phyloP scores from a whole-genome alignment of 2,888 invertebrate species.

The Leucophora obtusa region DNA sequence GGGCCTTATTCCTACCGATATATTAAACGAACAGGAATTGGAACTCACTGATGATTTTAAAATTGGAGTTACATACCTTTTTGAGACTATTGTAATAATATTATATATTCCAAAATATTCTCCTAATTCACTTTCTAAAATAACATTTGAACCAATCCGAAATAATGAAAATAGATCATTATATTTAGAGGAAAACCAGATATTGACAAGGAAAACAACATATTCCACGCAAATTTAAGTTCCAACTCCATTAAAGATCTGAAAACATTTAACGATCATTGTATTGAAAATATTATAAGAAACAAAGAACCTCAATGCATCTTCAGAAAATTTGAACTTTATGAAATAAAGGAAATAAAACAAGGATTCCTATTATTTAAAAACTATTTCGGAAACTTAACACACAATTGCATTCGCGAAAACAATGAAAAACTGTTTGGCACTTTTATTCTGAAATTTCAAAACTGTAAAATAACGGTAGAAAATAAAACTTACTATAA shows the following conservation, averaged over 20 bases:
- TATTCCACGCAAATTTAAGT: too few species aligned
- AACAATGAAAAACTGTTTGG: slow-evolving; percentile 14
- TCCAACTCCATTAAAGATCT: background rate
- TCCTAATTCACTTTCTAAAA: too few species aligned
- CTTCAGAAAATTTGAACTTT: slow-evolving; percentile 11
- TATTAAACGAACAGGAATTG: too few species aligned
- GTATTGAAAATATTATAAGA: background rate
- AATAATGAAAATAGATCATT: slow-evolving; percentile 6
- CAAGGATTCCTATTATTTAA: slow-evolving; percentile 4
- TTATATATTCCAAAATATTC: slow-evolving; percentile 20
- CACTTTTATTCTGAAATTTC: too few species aligned
- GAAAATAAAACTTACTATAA: slow-evolving; percentile 11
- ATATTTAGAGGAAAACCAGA: slow-evolving; percentile 7
- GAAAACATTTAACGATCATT: background rate
- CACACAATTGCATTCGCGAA: too few species aligned
- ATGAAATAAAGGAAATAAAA: slow-evolving; percentile 3
- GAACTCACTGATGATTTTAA: slow-evolving; percentile 14
- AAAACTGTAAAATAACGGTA: slow-evolving; percentile 18
- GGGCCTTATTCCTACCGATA: slow-evolving; percentile 20
- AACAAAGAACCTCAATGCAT: slow-evolving; percentile 14
- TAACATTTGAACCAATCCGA: background rate
- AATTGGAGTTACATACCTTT: slow-evolving; percentile 5
- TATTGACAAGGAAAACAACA: too few species aligned
- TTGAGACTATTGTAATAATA: slow-evolving; percentile 20
- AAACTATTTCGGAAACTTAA: slow-evolving; percentile 7